Conservation (phyloP, 2,888 invertebrate species). For the Drosophila cyrtoloma region DNA sequence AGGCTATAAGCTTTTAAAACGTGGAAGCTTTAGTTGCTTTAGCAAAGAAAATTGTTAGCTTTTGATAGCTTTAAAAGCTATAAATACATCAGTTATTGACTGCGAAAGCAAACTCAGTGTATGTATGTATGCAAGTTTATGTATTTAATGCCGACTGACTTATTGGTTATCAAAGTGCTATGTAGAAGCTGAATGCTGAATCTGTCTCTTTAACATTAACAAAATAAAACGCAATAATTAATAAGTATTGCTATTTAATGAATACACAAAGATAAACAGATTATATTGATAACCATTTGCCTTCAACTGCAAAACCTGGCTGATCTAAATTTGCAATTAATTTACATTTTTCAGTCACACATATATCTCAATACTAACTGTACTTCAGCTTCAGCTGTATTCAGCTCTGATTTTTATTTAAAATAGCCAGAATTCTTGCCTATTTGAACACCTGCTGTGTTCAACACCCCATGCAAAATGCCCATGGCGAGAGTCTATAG, state of each 20-base stretch:
- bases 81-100: neutral
- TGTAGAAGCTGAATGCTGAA: neutral
- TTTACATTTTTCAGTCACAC: neutral
- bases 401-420: neutral
- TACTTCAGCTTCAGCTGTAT: neutral
- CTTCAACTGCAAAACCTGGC: neutral
- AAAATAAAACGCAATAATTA: neutral
- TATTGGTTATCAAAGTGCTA: neutral
- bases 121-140: neutral
- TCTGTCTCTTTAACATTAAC: neutral
- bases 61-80: constrained; percentile 6
- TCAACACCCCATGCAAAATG: constrained; percentile 23
- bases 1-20: neutral
- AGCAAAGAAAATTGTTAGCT: neutral
- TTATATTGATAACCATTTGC: neutral
- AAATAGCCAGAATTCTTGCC: constrained; percentile 7
- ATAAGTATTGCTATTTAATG: neutral
- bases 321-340: neutral
- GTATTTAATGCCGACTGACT: neutral
- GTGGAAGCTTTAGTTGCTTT: neutral
- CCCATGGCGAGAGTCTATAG: constrained; percentile 14
- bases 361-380: constrained; percentile 1
- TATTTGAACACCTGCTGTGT: constrained; percentile 35
- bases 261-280: neutral
- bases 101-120: neutral